Conservation (phyloP, 2,113 vertebrate genomes). For the Carassius auratus region DNA sequence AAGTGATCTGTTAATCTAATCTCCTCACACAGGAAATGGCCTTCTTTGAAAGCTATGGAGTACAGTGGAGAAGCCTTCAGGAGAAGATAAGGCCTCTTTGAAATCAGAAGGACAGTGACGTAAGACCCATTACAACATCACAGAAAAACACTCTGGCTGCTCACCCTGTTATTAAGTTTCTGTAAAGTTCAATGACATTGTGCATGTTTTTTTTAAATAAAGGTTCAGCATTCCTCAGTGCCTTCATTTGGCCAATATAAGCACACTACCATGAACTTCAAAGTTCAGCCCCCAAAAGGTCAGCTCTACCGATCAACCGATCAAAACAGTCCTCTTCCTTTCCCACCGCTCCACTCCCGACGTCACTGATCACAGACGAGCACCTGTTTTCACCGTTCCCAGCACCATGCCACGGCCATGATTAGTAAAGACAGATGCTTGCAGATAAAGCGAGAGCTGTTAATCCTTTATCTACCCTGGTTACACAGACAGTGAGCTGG, state of each 20-base stretch:
- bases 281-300: not conserved
- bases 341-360: not conserved
- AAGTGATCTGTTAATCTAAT: not conserved
- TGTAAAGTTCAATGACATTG: constrained; percentile 36
- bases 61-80: not conserved
- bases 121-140: not conserved
- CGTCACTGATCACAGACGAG: not conserved
- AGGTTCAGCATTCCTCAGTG: not conserved
- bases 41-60: constrained; percentile 3
- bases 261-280: not conserved
- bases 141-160: constrained; percentile 21
- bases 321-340: not conserved
- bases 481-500: not conserved
- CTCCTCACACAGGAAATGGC: constrained; percentile 8
- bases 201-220: not conserved
- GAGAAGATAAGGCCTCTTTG: constrained; percentile 21
- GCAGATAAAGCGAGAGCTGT: not conserved
- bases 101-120: constrained; percentile 10
- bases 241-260: not conserved
- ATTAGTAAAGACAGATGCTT: not conserved
- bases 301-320: constrained; percentile 1
- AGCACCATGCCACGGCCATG: not conserved
- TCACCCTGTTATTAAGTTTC: constrained; percentile 38
- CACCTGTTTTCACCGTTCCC: constrained; percentile 17
- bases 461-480: constrained; percentile 12